Evolutionary conservation across 1,140 invertebrate genomes (phyloP), one percentile per base, ranked within the genome.

Genomic region (Zaprionus tsacasi): DNA sequence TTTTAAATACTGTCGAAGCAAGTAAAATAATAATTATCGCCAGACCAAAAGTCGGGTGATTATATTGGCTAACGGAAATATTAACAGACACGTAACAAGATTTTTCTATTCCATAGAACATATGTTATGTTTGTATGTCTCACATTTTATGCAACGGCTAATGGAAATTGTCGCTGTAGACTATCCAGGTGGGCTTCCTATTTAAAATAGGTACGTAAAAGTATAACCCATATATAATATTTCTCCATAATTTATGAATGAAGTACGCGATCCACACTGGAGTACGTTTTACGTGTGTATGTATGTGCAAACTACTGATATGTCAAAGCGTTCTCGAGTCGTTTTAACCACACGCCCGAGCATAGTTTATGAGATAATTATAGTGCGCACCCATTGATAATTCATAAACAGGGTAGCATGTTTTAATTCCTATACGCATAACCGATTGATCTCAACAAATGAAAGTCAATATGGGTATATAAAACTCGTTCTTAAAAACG

Each of bases 21-120:
- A 38, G n/a, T 48, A 4, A 48, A 50, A 38, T 30, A 33, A 71
- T 64, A 33, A 71, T 64, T 76, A 71, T 76, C 65, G 52, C 57
- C 30, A 73, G 56, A 54, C 52, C 54, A 5, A 57, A 64, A 57
- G 54, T 66, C 58, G 15, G 13, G 12, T 13, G 48, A 70, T 63
- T 65, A n/a, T 7, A 12, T 10, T 38, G 38, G 33, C 5, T 11
- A 15, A 11, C n/a, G 13, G 33, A 60, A 60, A n/a, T 7, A 60
- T 48, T 11, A 50, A 69, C 6, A 40, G 33, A 52, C 40, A 68
- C 55, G 40, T 50, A 13, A 52, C 15, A 12, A 30, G 27, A 30
- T 35, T 48, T 48, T 3, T 43, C 38, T 40, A 12, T 33, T 15
- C 12, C 52, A 13, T 21, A 1, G 21, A 21, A 21, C 21, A 30